Conservation (phyloP, 2,113 vertebrate species). For the Tretioscincus oriximinensis region DNA sequence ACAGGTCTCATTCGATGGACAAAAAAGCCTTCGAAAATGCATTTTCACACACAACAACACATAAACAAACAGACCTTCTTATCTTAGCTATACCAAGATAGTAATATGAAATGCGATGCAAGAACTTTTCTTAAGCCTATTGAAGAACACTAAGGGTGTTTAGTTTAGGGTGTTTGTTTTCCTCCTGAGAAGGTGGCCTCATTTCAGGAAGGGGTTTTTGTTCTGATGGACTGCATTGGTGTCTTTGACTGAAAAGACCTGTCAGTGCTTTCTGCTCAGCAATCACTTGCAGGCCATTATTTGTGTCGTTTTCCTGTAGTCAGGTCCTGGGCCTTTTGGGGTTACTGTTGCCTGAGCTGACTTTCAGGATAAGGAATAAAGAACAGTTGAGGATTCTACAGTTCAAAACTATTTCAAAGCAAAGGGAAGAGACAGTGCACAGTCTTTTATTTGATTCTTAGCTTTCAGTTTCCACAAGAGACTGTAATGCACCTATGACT, state of each 20-base stretch:
- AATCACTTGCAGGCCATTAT: slow-evolving; percentile 52
- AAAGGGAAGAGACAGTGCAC: slow-evolving; percentile 24
- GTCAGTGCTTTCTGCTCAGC: slow-evolving; percentile 60
- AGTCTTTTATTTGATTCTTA: background rate
- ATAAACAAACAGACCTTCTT: no score
- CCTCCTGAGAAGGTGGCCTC: slow-evolving; percentile 53
- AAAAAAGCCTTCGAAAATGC: background rate
- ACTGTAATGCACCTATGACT: background rate
- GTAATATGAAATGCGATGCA: background rate
- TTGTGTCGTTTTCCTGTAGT: slow-evolving; percentile 67
- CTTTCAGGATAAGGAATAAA: slow-evolving; percentile 46
- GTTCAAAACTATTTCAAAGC: slow-evolving; percentile 19
- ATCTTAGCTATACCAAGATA: slow-evolving; percentile 6
- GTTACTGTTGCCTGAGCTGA: slow-evolving; percentile 31
- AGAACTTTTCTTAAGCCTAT: slow-evolving; percentile 3
- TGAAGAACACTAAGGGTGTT: background rate
- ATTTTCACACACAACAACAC: no score
- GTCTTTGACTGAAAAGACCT: slow-evolving; percentile 57
- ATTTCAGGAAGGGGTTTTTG: slow-evolving; percentile 59
- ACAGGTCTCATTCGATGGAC: background rate
- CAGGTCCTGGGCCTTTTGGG: slow-evolving; percentile 49
- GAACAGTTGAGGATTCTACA: slow-evolving; percentile 39
- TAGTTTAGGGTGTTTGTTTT: background rate
- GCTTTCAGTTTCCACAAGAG: slow-evolving; percentile 3
- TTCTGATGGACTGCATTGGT: slow-evolving; percentile 65